A percentile compares a stretch with the other conserved stretches of the same genome.
Evolutionary conservation across 2,888 invertebrate species (phyloP).

Genomic region (Rhorus exstirpatorius): DNA sequence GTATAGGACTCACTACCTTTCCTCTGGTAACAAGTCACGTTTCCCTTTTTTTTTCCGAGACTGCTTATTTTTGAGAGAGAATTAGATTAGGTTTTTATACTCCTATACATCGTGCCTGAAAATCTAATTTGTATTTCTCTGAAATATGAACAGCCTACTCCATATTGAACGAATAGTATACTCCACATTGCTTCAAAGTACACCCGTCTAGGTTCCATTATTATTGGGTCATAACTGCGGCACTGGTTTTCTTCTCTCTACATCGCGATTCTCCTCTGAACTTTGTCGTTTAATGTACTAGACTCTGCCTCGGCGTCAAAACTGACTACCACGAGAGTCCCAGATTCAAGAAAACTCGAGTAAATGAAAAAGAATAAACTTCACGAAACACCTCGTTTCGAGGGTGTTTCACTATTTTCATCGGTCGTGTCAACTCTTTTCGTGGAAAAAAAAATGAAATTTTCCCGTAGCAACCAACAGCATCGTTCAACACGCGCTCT

Average conservation of each 20-base stretch:
- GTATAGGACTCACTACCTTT: too few species aligned
- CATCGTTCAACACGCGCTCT: slow-evolving; percentile 15
- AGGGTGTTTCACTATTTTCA: background rate
- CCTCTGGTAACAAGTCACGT: too few species aligned
- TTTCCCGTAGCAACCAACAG: slow-evolving; percentile 7
- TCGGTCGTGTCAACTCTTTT: background rate
- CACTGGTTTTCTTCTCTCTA: background rate
- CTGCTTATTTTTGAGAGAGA: too few species aligned
- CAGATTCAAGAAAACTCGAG: background rate
- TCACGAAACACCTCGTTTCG: background rate
- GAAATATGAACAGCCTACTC: too few species aligned
- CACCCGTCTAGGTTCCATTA: too few species aligned
- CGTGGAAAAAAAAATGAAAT: background rate
- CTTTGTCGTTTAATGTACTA: slow-evolving; percentile 5
- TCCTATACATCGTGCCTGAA: too few species aligned
- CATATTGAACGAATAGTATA: too few species aligned
- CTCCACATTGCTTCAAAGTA: too few species aligned
- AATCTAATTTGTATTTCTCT: too few species aligned
- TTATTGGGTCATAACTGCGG: too few species aligned
- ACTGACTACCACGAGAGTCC: slow-evolving; percentile 1
- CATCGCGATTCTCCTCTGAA: slow-evolving; percentile 13
- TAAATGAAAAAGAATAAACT: background rate
- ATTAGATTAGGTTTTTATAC: too few species aligned
- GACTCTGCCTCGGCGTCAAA: background rate
- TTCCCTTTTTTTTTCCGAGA: too few species aligned